phyloP scores from a whole-genome alignment of 2,888 invertebrate genomes.

The Ellobium chinense region DNA sequence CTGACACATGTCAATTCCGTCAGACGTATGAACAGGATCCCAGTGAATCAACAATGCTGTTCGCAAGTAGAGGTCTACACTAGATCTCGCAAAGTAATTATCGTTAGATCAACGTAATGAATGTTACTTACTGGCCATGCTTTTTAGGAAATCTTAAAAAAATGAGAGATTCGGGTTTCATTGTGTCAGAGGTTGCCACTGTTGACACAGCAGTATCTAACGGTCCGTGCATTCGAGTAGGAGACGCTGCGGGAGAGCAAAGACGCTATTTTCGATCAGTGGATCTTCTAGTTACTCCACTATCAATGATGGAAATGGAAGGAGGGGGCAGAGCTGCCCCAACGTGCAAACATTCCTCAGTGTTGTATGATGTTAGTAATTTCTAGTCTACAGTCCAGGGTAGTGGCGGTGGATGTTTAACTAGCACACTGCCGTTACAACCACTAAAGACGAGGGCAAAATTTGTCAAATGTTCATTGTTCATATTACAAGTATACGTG shows the following conservation, averaged over 20 bases:
- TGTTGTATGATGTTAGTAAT: too few relatives aligned
- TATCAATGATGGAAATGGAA: too few relatives aligned
- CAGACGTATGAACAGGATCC: neutral
- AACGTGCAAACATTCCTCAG: too few relatives aligned
- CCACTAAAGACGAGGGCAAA: too few relatives aligned
- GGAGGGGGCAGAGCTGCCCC: too few relatives aligned
- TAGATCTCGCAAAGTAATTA: neutral
- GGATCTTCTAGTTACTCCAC: neutral
- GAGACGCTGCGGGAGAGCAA: neutral
- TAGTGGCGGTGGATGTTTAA: too few relatives aligned
- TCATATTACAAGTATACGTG: too few relatives aligned
- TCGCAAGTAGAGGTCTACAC: neutral
- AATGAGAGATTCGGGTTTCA: neutral
- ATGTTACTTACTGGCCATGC: neutral
- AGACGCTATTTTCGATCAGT: neutral
- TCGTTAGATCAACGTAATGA: neutral
- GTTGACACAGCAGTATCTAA: neutral
- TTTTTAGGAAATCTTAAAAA: neutral
- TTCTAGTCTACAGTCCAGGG: too few relatives aligned
- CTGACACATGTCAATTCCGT: neutral
- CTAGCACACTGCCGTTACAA: too few relatives aligned
- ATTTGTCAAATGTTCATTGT: too few relatives aligned
- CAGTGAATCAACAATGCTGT: too few relatives aligned
- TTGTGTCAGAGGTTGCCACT: neutral
- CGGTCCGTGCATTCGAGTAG: neutral